Conservation (phyloP, 1,140 invertebrate species). For the Drosophila melanica region DNA sequence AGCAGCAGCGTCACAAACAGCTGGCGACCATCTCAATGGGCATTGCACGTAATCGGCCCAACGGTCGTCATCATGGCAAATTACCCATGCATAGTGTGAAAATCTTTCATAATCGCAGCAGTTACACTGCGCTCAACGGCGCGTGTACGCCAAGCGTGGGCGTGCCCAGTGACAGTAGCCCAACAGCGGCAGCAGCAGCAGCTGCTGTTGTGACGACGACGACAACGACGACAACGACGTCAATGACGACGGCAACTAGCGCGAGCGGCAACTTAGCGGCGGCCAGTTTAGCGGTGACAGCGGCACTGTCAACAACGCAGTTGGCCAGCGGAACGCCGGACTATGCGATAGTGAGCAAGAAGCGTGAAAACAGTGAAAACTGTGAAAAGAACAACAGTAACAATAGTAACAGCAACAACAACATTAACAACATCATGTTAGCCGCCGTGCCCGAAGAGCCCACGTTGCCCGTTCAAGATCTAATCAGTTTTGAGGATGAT, state of each 20-base stretch:
- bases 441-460: constrained; percentile 65
- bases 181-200: constrained; percentile 11
- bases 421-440: constrained; percentile 51
- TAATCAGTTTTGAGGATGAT: constrained; percentile 80
- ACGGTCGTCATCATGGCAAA: constrained; percentile 74
- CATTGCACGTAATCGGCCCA: constrained; percentile 76
- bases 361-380: constrained; percentile 51
- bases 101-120: constrained; percentile 84
- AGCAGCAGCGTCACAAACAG: constrained; percentile 54
- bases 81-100: constrained; percentile 83
- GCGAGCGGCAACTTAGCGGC: constrained; percentile 36
- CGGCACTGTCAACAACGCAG: constrained; percentile 62
- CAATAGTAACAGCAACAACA: constrained; percentile 14
- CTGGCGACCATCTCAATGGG: constrained; percentile 61
- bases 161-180: constrained; percentile 12
- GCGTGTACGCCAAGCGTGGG: constrained; percentile 24
- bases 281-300: constrained; percentile 65
- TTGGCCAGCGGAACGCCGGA: constrained; percentile 30
- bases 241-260: constrained; percentile 28
- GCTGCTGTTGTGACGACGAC: neutral
- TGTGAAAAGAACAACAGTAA: constrained; percentile 32
- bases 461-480: constrained; percentile 51
- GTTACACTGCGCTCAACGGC: constrained; percentile 45
- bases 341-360: constrained; percentile 71
- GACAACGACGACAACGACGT: constrained; percentile 19